Evolutionary conservation across 2,888 invertebrate genomes (phyloP).

Genomic region (Blastobasis adustella): DNA sequence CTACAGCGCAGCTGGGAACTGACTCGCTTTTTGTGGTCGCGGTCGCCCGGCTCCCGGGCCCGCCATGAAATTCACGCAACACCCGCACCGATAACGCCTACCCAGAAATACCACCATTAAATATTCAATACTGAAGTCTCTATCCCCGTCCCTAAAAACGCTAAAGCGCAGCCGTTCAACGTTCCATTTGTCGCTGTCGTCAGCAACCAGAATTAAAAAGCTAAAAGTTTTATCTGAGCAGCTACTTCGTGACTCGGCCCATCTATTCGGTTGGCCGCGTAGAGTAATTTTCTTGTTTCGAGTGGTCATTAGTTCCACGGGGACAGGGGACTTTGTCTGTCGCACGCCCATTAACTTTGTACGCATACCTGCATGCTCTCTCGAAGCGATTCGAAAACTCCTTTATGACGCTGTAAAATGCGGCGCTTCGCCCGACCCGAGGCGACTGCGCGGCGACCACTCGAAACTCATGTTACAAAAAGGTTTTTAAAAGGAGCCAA

Average conservation of each 20-base stretch:
- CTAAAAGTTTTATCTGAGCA: conserved; percentile 29
- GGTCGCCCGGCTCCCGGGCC: conserved; percentile 22
- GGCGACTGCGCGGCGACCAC: background rate
- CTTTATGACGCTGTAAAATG: conserved; percentile 22
- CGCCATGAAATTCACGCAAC: conserved; percentile 29
- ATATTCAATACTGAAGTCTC: conserved; percentile 1
- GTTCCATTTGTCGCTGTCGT: conserved; percentile 7
- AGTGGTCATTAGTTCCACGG: conserved; percentile 67
- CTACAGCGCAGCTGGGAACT: conserved; percentile 49
- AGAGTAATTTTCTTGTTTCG: conserved; percentile 64
- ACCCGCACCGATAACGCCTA: conserved; percentile 21
- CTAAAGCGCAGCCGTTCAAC: background rate
- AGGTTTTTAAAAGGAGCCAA: background rate
- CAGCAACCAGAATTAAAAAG: conserved; percentile 10
- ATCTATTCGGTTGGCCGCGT: conserved; percentile 44
- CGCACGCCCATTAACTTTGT: conserved; percentile 56
- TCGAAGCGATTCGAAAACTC: conserved; percentile 27
- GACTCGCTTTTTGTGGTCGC: conserved; percentile 47
- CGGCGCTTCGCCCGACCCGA: background rate
- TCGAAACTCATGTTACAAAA: conserved; percentile 1
- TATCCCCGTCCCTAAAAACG: too few species aligned
- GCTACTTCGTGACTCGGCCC: conserved; percentile 57
- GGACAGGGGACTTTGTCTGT: conserved; percentile 50
- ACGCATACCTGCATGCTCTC: conserved; percentile 39
- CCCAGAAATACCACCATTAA: conserved; percentile 7